These are phyloP conservation scores for Sesia apiformis DNA, from an alignment of 2,888 invertebrate genomes.

Conservation along the genomic window DNA sequence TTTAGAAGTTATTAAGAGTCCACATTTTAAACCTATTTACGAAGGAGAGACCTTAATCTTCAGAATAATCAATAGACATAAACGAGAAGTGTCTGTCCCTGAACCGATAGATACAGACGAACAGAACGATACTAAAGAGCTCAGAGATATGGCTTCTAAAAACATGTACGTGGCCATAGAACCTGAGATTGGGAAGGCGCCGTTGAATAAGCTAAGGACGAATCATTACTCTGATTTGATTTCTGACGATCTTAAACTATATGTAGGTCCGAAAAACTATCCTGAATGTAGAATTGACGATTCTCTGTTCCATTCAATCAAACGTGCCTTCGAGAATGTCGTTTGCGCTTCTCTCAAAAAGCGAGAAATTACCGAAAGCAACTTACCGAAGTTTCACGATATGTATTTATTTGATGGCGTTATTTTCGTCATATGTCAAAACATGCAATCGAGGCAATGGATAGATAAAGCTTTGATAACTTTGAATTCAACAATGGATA, in stretches of 20 bases:
- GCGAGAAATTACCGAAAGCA: slow-evolving; percentile 18
- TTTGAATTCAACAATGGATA: slow-evolving; percentile 28
- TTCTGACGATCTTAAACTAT: slow-evolving; percentile 54
- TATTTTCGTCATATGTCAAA: slow-evolving; percentile 53
- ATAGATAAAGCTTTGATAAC: slow-evolving; percentile 28
- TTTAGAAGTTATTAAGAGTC: slow-evolving; percentile 45
- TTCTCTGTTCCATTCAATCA: slow-evolving; percentile 36
- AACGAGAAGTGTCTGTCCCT: slow-evolving; percentile 36
- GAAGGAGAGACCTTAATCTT: slow-evolving; percentile 42
- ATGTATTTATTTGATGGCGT: slow-evolving; percentile 62
- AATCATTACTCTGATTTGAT: slow-evolving; percentile 55
- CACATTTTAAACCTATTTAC: slow-evolving; percentile 43
- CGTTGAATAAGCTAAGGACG: slow-evolving; percentile 42
- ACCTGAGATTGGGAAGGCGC: slow-evolving; percentile 34
- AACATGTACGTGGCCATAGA: slow-evolving; percentile 44
- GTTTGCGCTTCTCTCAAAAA: slow-evolving; percentile 27
- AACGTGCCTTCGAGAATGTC: slow-evolving; percentile 38
- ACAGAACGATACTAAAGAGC: slow-evolving; percentile 20
- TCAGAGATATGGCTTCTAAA: slow-evolving; percentile 33
- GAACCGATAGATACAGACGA: slow-evolving; percentile 12
- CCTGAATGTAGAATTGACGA: slow-evolving; percentile 56
- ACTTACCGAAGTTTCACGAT: slow-evolving; percentile 48
- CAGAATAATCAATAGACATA: slow-evolving; percentile 55
- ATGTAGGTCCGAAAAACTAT: slow-evolving; percentile 51
- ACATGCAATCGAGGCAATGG: slow-evolving; percentile 38